These are phyloP conservation scores for Enteromius viviparus DNA, from an alignment of 2,797 vertebrate species.

Conservation along the genomic window DNA sequence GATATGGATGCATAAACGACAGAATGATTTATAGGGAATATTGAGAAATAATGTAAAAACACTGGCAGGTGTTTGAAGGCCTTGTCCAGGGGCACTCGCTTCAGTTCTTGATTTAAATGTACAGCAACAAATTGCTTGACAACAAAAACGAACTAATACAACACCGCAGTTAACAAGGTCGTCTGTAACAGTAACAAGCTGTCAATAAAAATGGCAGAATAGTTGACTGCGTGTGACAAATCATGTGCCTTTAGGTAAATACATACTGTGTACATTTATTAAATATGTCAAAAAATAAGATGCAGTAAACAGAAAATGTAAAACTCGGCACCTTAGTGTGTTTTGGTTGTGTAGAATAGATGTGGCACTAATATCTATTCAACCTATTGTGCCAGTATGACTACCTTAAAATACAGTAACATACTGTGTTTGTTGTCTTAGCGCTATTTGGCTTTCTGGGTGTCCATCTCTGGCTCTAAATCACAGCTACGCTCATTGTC, in stretches of 20 bases:
- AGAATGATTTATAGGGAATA: slow-evolving; percentile 83
- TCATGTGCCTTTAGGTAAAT: slow-evolving; percentile 1
- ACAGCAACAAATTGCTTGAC: slow-evolving; percentile 21
- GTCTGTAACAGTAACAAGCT: slow-evolving; percentile 11
- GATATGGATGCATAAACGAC: slow-evolving; percentile 77
- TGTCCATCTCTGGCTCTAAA: slow-evolving; percentile 50
- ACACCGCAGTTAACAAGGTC: slow-evolving; percentile 32
- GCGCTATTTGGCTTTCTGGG: slow-evolving; percentile 29
- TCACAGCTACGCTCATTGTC: slow-evolving; percentile 50
- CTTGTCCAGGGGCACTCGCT: slow-evolving; percentile 34
- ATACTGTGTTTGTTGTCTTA: slow-evolving; percentile 21
- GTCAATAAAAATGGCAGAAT: background rate
- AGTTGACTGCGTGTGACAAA: background rate
- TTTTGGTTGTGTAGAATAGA: background rate
- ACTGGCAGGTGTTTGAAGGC: slow-evolving; percentile 37
- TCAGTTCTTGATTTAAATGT: slow-evolving; percentile 20
- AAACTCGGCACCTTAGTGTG: background rate
- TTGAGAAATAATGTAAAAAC: slow-evolving; percentile 66
- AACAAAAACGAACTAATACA: slow-evolving; percentile 14
- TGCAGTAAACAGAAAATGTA: background rate
- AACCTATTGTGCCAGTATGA: background rate
- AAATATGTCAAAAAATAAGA: background rate
- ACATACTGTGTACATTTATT: background rate
- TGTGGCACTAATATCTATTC: background rate
- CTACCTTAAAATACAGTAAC: slow-evolving; percentile 14